These are phyloP conservation scores for Nycticorax nycticorax DNA, from an alignment of 2,113 vertebrate genomes.

Conservation along the genomic window DNA sequence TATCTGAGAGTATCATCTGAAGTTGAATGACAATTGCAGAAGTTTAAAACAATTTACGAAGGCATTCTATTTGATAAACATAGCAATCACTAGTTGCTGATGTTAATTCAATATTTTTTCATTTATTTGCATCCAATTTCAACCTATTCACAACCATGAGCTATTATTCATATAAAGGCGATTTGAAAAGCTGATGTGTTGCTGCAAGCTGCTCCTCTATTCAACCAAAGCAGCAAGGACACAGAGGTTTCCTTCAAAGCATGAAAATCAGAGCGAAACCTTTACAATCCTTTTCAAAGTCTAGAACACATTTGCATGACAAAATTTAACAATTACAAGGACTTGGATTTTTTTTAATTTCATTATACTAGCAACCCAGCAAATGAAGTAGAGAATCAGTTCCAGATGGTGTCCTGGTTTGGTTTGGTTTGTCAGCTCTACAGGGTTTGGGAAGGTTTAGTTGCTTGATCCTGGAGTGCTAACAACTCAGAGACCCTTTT, in stretches of 20 bases:
- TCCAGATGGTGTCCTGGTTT: slow-evolving; percentile 43
- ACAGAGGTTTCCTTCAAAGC: background rate
- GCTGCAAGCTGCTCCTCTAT: background rate
- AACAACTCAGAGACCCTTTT: background rate
- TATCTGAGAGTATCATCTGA: background rate
- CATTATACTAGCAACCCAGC: background rate
- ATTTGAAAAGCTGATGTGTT: background rate
- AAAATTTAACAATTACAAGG: slow-evolving; percentile 31
- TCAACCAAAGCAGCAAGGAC: background rate
- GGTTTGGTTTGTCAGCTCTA: slow-evolving; percentile 6
- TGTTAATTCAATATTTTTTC: background rate
- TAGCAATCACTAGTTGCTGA: background rate
- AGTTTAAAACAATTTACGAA: background rate
- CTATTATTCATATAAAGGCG: background rate
- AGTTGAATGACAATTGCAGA: background rate
- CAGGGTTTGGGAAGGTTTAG: slow-evolving; percentile 11
- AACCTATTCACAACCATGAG: background rate
- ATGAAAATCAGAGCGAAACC: slow-evolving; percentile 14
- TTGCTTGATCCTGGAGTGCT: background rate
- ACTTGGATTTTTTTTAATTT: background rate
- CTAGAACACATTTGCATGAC: slow-evolving; percentile 9
- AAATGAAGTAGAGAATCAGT: slow-evolving; percentile 27
- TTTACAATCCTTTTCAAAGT: background rate
- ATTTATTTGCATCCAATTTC: background rate
- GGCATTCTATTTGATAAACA: background rate